A percentile compares a stretch with the other conserved stretches of the same genome.
Conservation (phyloP, 1,140 invertebrate species). For the Drosophila kikkawai region DNA sequence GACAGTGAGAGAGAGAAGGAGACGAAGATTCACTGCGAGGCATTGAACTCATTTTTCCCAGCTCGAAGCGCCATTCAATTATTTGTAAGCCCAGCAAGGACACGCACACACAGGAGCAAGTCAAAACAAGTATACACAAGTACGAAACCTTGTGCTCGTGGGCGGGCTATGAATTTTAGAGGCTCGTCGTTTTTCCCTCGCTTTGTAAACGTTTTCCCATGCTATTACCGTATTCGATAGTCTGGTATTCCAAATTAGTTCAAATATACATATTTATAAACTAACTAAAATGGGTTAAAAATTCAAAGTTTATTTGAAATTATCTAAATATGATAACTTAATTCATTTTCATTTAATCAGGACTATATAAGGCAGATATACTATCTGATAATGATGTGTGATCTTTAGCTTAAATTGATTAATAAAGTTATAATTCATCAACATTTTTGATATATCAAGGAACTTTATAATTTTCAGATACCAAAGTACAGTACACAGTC, state of each 20-base stretch:
- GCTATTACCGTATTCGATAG: not conserved
- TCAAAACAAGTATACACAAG: constrained; percentile 1
- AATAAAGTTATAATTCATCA: too few relatives aligned
- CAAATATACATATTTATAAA: not conserved
- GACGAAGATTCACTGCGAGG: constrained; percentile 10
- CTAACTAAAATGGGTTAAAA: not conserved
- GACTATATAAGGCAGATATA: not conserved
- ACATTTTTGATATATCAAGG: too few relatives aligned
- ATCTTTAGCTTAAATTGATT: not conserved
- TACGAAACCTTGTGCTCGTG: constrained; percentile 20
- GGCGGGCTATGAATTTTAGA: constrained; percentile 60
- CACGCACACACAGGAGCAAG: constrained; percentile 21
- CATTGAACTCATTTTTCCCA: constrained; percentile 39
- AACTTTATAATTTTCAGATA: too few relatives aligned
- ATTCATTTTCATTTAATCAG: not conserved
- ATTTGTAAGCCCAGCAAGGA: constrained; percentile 49
- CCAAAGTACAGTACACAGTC: too few relatives aligned
- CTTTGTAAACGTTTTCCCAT: not conserved
- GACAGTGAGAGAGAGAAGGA: not conserved
- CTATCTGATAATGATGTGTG: not conserved
- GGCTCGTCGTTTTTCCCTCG: constrained; percentile 43
- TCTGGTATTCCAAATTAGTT: not conserved
- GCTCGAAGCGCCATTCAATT: constrained; percentile 42
- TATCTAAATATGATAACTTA: too few relatives aligned
- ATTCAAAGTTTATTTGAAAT: too few relatives aligned